These are phyloP conservation scores for Neodiprion lecontei DNA, from an alignment of 1,140 invertebrate genomes.

Conservation along the genomic window DNA sequence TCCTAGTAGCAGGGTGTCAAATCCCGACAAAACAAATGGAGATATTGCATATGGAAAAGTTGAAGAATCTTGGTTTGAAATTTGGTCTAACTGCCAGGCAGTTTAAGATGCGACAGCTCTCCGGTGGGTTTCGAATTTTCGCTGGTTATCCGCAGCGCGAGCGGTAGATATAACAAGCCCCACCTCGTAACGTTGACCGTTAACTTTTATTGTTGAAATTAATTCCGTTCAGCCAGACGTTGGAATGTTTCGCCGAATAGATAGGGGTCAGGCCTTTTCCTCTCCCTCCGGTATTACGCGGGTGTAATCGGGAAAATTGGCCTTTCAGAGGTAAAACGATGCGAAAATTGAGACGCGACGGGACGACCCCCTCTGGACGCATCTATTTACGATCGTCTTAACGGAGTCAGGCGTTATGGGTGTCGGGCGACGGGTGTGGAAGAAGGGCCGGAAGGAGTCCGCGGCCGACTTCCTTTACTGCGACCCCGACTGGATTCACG, in stretches of 20 bases:
- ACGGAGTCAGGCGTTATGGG: neutral
- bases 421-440: neutral
- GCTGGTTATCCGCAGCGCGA: too few relatives aligned
- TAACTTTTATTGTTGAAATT: slow-evolving; percentile 3
- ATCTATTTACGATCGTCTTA: neutral
- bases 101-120: too few relatives aligned
- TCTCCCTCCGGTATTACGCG: neutral
- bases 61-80: too few relatives aligned
- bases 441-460: neutral
- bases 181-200: neutral
- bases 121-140: too few relatives aligned
- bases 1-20: too few relatives aligned
- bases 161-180: too few relatives aligned
- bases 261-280: neutral
- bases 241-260: neutral
- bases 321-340: slow-evolving; percentile 3
- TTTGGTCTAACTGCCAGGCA: too few relatives aligned
- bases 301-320: neutral
- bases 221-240: neutral
- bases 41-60: too few relatives aligned
- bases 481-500: neutral
- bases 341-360: neutral
- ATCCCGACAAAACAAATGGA: too few relatives aligned
- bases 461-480: neutral
- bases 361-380: neutral